These are phyloP conservation scores for Marcusenius ussheri DNA, from an alignment of 2,113 vertebrate species.

Conservation along the genomic window DNA sequence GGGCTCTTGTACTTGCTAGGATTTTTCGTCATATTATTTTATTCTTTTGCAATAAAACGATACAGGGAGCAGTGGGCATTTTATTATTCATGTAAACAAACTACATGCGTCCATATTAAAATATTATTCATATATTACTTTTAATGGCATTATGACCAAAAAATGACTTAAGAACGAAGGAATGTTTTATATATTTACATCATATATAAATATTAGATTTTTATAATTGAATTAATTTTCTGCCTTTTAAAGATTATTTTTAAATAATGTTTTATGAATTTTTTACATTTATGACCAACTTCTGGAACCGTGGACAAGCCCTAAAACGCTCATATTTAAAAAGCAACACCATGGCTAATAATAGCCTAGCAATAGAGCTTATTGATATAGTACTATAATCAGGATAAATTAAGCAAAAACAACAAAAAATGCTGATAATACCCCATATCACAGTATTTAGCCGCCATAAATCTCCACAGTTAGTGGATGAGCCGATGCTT, in stretches of 20 bases:
- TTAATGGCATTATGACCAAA: neutral
- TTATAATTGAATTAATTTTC: neutral
- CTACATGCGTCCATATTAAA: neutral
- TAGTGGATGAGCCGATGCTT: neutral
- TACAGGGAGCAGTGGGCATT: neutral
- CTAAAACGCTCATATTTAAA: neutral
- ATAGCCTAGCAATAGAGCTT: neutral
- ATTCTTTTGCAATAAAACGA: neutral
- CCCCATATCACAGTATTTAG: too few species aligned
- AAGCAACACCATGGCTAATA: neutral
- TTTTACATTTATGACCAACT: neutral
- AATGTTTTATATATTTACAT: neutral
- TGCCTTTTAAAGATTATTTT: neutral
- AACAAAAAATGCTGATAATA: too few species aligned
- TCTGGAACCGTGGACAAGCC: neutral
- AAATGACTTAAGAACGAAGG: neutral
- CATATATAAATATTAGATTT: neutral
- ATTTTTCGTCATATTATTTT: neutral
- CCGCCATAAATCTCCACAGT: neutral
- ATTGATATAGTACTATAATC: too few species aligned
- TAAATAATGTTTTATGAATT: neutral
- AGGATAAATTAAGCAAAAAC: too few species aligned
- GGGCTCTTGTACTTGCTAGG: neutral
- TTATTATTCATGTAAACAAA: neutral
- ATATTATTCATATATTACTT: neutral